Percentiles rank a stretch among this genome's conserved stretches.
phyloP scores from a whole-genome alignment of 2,113 vertebrate species.

The Aspidoscelis tigris region DNA sequence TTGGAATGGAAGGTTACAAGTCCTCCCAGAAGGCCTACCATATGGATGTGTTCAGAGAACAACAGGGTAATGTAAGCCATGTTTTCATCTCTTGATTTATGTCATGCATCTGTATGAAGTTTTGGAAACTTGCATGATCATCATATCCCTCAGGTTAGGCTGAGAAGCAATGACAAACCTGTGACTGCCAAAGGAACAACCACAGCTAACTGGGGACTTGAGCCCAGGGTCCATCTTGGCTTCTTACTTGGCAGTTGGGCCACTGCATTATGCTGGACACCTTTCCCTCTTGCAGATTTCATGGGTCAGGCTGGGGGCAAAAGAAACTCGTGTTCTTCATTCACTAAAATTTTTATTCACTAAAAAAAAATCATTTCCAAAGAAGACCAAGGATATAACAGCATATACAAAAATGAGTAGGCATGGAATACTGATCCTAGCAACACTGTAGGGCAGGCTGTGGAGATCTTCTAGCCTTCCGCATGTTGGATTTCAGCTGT shows the following conservation, averaged over 20 bases:
- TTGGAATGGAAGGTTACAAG: too few relatives aligned
- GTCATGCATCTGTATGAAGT: not conserved
- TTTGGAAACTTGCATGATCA: not conserved
- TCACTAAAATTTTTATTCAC: slow-evolving; percentile 74
- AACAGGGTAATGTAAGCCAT: not conserved
- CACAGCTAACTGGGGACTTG: too few relatives aligned
- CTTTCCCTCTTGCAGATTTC: not conserved
- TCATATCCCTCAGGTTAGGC: too few relatives aligned
- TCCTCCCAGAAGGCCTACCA: too few relatives aligned
- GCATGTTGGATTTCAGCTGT: not conserved
- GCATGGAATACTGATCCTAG: slow-evolving; percentile 42
- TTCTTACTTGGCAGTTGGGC: too few relatives aligned
- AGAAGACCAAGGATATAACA: slow-evolving; percentile 57
- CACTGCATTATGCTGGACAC: not conserved
- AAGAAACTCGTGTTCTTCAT: not conserved
- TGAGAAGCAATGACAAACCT: too few relatives aligned
- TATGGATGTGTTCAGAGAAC: too few relatives aligned
- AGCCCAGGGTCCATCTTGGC: too few relatives aligned
- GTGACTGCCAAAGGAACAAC: too few relatives aligned
- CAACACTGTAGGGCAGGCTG: slow-evolving; percentile 37
- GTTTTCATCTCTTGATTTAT: too few relatives aligned
- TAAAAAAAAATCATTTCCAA: slow-evolving; percentile 42
- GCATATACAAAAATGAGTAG: slow-evolving; percentile 47
- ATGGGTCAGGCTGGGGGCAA: not conserved
- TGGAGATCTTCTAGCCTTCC: not conserved